These are phyloP conservation scores for Diplodus puntazzo DNA, from an alignment of 2,797 vertebrate species.

Conservation along the genomic window DNA sequence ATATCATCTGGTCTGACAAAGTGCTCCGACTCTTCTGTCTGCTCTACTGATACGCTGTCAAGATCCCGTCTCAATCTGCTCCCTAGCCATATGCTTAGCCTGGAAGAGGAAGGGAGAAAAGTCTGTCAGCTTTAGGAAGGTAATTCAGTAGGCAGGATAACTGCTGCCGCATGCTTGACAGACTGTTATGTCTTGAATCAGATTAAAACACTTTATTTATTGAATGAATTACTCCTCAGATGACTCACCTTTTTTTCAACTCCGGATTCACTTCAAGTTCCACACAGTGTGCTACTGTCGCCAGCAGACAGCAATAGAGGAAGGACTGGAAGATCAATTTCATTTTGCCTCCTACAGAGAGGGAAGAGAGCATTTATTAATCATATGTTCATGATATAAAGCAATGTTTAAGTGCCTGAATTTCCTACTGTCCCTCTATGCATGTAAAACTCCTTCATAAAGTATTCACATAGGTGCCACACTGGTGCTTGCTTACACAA, in stretches of 20 bases:
- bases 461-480: slow-evolving; percentile 33
- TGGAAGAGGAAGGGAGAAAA: slow-evolving; percentile 55
- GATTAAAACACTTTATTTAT: slow-evolving; percentile 15
- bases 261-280: slow-evolving; percentile 89
- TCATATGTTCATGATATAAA: slow-evolving; percentile 55
- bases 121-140: slow-evolving; percentile 50
- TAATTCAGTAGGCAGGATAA: slow-evolving; percentile 19
- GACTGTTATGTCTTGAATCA: slow-evolving; percentile 14
- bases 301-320: slow-evolving; percentile 89
- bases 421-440: slow-evolving; percentile 41
- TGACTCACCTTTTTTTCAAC: slow-evolving; percentile 92
- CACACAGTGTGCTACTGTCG: slow-evolving; percentile 86
- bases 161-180: slow-evolving; percentile 17
- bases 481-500: slow-evolving; percentile 74
- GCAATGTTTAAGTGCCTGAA: slow-evolving; percentile 62
- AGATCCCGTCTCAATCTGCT: slow-evolving; percentile 89
- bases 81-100: slow-evolving; percentile 89
- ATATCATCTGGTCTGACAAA: slow-evolving; percentile 88
- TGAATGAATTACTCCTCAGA: slow-evolving; percentile 30
- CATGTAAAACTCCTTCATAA: slow-evolving; percentile 46
- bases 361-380: slow-evolving; percentile 57
- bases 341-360: slow-evolving; percentile 86
- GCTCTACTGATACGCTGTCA: slow-evolving; percentile 73
- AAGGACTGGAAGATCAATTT: slow-evolving; percentile 87
- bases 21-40: slow-evolving; percentile 76